phyloP scores from a whole-genome alignment of 2,113 vertebrate species.

The Potamarius usumacintae region DNA sequence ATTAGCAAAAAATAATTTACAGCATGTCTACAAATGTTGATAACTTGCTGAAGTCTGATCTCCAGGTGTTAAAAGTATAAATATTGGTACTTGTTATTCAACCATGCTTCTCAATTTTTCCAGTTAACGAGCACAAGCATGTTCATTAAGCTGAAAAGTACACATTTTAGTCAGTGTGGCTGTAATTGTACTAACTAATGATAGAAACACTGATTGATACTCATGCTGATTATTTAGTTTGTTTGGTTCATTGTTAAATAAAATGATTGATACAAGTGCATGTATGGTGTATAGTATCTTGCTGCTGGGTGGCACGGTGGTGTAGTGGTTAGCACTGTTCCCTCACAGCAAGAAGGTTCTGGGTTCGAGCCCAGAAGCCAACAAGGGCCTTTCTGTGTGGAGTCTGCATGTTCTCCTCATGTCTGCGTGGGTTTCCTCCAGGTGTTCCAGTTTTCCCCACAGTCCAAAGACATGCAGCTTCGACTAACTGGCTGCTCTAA shows the following conservation, averaged over 20 bases:
- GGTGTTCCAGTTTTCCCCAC: too few relatives aligned
- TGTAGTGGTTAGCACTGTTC: too few relatives aligned
- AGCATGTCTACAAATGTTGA: background rate
- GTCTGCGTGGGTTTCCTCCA: too few relatives aligned
- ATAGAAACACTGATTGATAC: background rate
- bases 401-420: too few relatives aligned
- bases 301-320: too few relatives aligned
- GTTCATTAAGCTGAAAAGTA: background rate
- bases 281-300: background rate
- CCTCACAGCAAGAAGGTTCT: too few relatives aligned
- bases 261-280: background rate
- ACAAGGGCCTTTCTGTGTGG: too few relatives aligned
- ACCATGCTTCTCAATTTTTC: background rate
- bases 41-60: background rate
- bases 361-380: too few relatives aligned
- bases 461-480: too few relatives aligned
- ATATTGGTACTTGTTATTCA: background rate
- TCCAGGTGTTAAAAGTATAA: background rate
- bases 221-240: background rate
- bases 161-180: background rate
- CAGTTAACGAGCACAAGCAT: background rate
- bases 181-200: background rate
- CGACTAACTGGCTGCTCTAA: too few relatives aligned
- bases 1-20: background rate
- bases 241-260: background rate